Base-by-base conservation (phyloP, 2,113 vertebrate genomes). In the Oplegnathus fasciatus region DNA sequence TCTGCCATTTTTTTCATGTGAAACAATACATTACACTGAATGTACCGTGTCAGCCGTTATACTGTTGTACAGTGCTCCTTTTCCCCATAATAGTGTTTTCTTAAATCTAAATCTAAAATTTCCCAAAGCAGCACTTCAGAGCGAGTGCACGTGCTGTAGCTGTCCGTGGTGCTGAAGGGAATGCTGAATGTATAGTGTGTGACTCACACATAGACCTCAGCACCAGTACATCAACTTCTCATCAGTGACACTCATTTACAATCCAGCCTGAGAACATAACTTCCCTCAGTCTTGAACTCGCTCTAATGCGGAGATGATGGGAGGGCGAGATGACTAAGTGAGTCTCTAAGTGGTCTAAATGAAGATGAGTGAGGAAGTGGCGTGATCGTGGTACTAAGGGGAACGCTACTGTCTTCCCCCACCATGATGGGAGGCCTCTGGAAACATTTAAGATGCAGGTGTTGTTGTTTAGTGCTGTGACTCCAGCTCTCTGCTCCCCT, bases 311-410 rank as follows among this genome's bases (percentile, higher is more conserved):
- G 60, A 85, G 44, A 80, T 90, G 85, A 87, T 80, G 78, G 68
- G 68, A 82, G 76, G 54, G 83, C 80, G 75, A 22, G 52, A 85
- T 66, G 86, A 87, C 83, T 85, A 73, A 87, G 74, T 69, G 46
- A 66, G 70, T 37, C 8, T 75, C 74, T 87, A 87, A 90, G 77
- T 87, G 84, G 62, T 93, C 80, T 88, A 95, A 96, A 95, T 92
- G 90, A 95, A 94, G 95, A 95, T 95, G 94, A 95, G 94, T 93
- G 88, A 82, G 86, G 87, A 89, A 82, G 62, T 46, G 52, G 64
- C 28, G 64, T 81, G 82, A 64, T 75, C 5, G 15, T 10, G 30
- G 84, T 90, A 91, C 92, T 88, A 84, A 88, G 85, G 93, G 91
- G 94, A 94, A 58, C 9, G 17, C 84, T 44, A 44, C 64, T 61